These are phyloP conservation scores for Lateolabrax maculatus DNA, from an alignment of 2,797 vertebrate genomes.

Conservation along the genomic window DNA sequence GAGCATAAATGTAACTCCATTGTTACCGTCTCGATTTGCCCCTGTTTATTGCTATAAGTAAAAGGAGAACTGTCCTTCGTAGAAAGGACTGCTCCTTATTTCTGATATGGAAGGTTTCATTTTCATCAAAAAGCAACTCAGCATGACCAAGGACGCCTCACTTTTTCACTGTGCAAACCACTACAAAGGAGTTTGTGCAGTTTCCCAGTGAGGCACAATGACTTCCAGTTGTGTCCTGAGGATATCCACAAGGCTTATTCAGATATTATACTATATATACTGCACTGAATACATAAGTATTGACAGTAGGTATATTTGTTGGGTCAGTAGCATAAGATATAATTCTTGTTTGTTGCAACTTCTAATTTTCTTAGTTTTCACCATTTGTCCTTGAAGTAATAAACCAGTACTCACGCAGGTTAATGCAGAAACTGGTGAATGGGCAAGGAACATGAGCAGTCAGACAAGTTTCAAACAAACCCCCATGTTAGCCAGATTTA, in stretches of 20 bases:
- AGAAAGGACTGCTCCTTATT: constrained; percentile 39
- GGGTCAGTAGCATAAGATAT: not conserved
- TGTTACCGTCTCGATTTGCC: constrained; percentile 54
- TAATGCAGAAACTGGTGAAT: too few species aligned
- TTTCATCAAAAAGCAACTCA: constrained; percentile 44
- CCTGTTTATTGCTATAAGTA: constrained; percentile 38
- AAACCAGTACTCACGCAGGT: not conserved
- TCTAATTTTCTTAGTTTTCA: not conserved
- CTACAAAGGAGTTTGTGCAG: too few species aligned
- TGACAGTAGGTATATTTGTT: not conserved
- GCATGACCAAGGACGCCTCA: not conserved
- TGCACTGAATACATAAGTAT: not conserved
- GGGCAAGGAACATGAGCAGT: not conserved
- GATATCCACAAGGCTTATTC: not conserved
- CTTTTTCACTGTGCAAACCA: not conserved
- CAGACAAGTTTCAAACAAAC: not conserved
- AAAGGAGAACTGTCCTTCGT: constrained; percentile 36
- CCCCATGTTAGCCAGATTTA: not conserved
- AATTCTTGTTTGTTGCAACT: not conserved
- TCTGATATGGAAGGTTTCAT: constrained; percentile 43
- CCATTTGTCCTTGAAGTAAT: not conserved
- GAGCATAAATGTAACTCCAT: constrained; percentile 42
- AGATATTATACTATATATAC: not conserved
- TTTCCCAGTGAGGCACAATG: not conserved
- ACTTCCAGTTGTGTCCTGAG: not conserved